Evolutionary conservation across 1,140 invertebrate genomes (phyloP).

Genomic region (Bombus pascuorum): DNA sequence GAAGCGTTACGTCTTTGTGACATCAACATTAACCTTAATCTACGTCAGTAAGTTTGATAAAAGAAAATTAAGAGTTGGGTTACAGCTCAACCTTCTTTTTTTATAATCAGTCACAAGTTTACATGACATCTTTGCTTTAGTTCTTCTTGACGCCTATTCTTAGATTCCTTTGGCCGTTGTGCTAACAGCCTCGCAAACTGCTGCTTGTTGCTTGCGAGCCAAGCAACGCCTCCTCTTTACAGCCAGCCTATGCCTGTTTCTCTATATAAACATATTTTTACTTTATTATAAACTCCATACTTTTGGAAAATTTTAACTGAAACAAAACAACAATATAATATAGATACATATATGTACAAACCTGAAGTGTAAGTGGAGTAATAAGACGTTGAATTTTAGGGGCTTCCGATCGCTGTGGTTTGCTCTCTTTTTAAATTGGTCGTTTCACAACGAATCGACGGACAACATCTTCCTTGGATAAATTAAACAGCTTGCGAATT

Average conservation of each 20-base stretch:
- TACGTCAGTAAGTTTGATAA: too few relatives aligned
- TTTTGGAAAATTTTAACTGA: accelerated
- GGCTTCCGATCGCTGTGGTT: slow-evolving; percentile 91
- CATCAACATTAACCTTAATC: too few relatives aligned
- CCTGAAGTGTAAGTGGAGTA: slow-evolving; percentile 95
- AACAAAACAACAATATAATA: too few relatives aligned
- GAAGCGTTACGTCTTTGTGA: slow-evolving; percentile 89
- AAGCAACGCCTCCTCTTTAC: slow-evolving; percentile 95
- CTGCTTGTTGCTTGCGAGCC: slow-evolving; percentile 94
- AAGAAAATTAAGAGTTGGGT: too few relatives aligned
- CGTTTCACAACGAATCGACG: slow-evolving; percentile 97
- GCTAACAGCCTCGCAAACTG: slow-evolving; percentile 97
- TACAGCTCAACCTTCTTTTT: too few relatives aligned
- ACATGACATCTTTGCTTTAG: slow-evolving; percentile 79
- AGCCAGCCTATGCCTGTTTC: slow-evolving; percentile 95
- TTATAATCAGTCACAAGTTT: too few relatives aligned
- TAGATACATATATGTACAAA: slow-evolving; percentile 65
- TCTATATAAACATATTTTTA: slow-evolving; percentile 81
- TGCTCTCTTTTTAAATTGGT: slow-evolving; percentile 95
- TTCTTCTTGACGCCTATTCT: slow-evolving; percentile 91
- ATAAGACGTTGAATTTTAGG: slow-evolving; percentile 99
- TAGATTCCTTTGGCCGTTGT: slow-evolving; percentile 98
- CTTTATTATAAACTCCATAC: background rate
- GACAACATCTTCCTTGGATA: slow-evolving; percentile 98
- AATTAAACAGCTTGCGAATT: slow-evolving; percentile 98